A percentile compares a stretch with the other conserved stretches of the same genome.
Evolutionary conservation across 2,797 vertebrate genomes (phyloP).

Genomic region (Macropus fuliginosus): DNA sequence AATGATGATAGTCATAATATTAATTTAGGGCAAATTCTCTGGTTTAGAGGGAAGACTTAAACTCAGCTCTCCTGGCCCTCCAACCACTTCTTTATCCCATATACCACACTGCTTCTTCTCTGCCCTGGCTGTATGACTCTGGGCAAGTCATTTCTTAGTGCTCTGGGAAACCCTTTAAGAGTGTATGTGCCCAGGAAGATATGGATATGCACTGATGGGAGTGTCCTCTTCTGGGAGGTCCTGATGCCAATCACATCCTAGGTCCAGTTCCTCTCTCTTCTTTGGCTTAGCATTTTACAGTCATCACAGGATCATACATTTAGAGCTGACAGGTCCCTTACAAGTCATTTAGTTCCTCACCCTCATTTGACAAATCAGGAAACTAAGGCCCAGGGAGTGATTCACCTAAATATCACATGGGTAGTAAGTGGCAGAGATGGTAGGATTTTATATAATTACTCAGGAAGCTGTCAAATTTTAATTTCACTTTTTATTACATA

Average conservation of each 20-base stretch:
- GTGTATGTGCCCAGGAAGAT: neutral
- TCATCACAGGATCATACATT: neutral
- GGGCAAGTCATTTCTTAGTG: neutral
- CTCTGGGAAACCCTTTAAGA: neutral
- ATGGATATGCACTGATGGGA: neutral
- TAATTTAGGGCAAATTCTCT: neutral
- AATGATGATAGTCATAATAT: neutral
- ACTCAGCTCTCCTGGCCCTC: neutral
- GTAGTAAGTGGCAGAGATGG: neutral
- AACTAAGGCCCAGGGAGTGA: neutral
- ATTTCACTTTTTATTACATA: slow-evolving; percentile 30
- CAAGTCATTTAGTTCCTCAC: neutral
- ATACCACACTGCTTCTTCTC: neutral
- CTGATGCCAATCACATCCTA: neutral
- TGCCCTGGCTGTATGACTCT: neutral
- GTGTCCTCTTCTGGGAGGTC: neutral
- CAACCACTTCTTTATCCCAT: neutral
- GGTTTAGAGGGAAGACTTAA: neutral
- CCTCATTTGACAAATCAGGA: neutral
- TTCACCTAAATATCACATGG: neutral
- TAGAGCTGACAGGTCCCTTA: neutral
- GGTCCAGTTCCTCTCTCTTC: neutral
- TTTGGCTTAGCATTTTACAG: neutral
- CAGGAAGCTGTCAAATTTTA: slow-evolving; percentile 40
- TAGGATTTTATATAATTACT: neutral